phyloP scores from a whole-genome alignment of 2,113 vertebrate species.

The Grammomys dolichurus region DNA sequence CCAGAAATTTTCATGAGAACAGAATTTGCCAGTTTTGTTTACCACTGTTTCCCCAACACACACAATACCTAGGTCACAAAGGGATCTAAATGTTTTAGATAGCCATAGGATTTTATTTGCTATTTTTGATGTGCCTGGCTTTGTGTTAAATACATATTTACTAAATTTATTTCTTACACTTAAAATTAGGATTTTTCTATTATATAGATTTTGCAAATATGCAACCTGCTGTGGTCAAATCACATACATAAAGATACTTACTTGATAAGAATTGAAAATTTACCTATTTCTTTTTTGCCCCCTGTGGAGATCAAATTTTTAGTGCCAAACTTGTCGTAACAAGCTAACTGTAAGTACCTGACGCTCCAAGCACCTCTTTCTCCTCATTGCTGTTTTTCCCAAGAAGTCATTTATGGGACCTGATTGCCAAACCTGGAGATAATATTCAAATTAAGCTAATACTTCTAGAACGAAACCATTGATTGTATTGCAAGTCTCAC shows the following conservation, averaged over 20 bases:
- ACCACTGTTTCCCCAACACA: fast-evolving
- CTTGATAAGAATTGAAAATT: not conserved
- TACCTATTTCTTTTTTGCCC: not conserved
- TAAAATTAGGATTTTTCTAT: not conserved
- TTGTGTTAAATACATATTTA: not conserved
- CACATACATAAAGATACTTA: not conserved
- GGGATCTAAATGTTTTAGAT: not conserved
- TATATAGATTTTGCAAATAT: not conserved
- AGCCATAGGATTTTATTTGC: not conserved
- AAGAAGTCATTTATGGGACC: not conserved
- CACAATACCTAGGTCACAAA: not conserved
- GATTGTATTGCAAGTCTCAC: not conserved
- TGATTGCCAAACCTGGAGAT: not conserved
- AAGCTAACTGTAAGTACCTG: not conserved
- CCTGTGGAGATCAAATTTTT: not conserved
- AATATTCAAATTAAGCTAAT: not conserved
- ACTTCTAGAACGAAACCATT: not conserved
- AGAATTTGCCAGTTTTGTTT: not conserved
- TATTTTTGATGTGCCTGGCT: not conserved
- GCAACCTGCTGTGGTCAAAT: not conserved
- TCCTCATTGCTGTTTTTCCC: not conserved
- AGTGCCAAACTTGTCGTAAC: not conserved
- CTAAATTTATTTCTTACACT: slow-evolving; percentile 8
- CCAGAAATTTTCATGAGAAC: not conserved
- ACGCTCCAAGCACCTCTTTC: fast-evolving